Percentiles rank a stretch among this genome's conserved stretches.
Conservation (phyloP, 2,113 vertebrate genomes). For the Lutjanus erythropterus region DNA sequence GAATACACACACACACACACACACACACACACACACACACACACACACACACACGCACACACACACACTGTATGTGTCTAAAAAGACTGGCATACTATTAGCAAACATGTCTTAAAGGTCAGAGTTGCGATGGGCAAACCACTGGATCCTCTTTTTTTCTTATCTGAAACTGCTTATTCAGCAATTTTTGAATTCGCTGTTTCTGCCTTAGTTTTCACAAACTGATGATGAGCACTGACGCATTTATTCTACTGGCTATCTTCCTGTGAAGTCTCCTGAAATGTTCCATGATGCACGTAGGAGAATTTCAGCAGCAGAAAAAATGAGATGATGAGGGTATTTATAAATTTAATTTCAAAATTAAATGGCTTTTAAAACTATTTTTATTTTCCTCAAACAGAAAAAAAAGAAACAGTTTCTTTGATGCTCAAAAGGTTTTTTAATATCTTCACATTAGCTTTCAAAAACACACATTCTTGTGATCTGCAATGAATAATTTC, state of each 20-base stretch:
- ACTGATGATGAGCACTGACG: not conserved
- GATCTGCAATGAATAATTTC: too few relatives aligned
- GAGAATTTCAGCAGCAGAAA: not conserved
- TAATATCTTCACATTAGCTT: not conserved
- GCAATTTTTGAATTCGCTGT: not conserved
- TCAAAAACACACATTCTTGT: not conserved
- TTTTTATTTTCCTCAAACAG: not conserved
- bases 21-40: not conserved
- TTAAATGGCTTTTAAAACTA: not conserved
- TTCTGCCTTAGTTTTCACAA: not conserved
- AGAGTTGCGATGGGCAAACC: not conserved
- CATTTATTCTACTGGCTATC: too few relatives aligned
- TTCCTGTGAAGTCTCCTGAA: too few relatives aligned
- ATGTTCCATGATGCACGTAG: not conserved
- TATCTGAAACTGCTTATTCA: not conserved
- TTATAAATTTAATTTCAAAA: too few relatives aligned
- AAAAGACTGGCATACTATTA: not conserved
- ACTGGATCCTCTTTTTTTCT: slow-evolving; percentile 27
- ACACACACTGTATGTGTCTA: not conserved
- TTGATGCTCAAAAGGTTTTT: not conserved
- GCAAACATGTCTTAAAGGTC: not conserved
- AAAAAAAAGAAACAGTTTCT: not conserved
- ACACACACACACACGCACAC: not conserved
- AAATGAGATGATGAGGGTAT: too few relatives aligned
- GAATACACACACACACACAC: not conserved